Evolutionary conservation across 2,797 vertebrate species (phyloP), one percentile per base, ranked within the genome.

Genomic region (Lerista edwardsae): DNA sequence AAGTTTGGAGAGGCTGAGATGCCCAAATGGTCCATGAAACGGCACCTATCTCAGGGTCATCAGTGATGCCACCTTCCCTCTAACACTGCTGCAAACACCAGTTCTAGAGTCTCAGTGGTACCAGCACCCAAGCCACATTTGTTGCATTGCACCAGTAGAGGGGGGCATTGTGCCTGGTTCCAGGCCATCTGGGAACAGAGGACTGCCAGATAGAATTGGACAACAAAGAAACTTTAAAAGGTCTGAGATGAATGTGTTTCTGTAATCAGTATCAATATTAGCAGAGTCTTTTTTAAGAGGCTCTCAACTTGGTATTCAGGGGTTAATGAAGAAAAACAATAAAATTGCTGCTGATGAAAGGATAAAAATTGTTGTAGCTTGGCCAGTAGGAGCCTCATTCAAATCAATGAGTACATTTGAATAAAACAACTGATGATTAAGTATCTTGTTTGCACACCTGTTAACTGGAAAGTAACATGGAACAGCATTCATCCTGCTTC

Each of bases 141-240:
- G 71, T 25, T 19, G 36, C 12, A 34, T 44, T 74, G 14, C 19
- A 27, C 69, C 57, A 74, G n/a, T 44, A 47, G 39, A 74, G 57
- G 69, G 36, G 59, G 71, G 68, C 51, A 59, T 72, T 31, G 6
- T n/a, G 34, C 29, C 55, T 41, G 68, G 51, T 61, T 41, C 34
- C 3, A 9, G 9, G 36, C 29, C 34, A 25, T 19, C 29, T 14
- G 8, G 29, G 29, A 69, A 31, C 31, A 27, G 47, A 19, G 47
- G 36, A 47, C 39, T 23, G 47, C 8, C 25, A 21, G 47, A 6
- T 29, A 61, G 27, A 72, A 71, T 36, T 3, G 29, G 34, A 36
- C 34, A 61, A 17, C 21, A 92, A 51, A 93, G 80, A 82, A 79
- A 80, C 84, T 87, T 88, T 81, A 83, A 90, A 86, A 36, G 62